These are phyloP conservation scores for Agonum fuliginosum DNA, from an alignment of 2,888 invertebrate species.

Conservation along the genomic window DNA sequence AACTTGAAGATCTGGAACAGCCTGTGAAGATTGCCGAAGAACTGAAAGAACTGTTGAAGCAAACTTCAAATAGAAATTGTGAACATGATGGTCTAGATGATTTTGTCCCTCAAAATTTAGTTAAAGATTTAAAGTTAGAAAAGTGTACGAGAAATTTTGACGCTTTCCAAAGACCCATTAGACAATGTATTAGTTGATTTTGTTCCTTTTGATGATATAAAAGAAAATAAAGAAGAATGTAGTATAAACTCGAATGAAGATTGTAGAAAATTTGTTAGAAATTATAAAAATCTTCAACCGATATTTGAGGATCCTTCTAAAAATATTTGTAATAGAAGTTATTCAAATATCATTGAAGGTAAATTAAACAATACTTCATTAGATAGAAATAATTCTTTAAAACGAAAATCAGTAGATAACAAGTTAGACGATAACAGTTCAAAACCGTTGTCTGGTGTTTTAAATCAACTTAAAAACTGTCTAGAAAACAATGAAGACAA, in stretches of 20 bases:
- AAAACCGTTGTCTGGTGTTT: not conserved
- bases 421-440: not conserved
- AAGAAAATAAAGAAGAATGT: not conserved
- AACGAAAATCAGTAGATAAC: not conserved
- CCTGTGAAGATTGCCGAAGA: conserved; percentile 69
- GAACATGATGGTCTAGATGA: conserved; percentile 6
- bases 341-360: not conserved
- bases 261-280: not conserved
- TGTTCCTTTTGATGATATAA: too few relatives aligned
- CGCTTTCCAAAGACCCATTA: not conserved
- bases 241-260: not conserved
- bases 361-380: conserved; percentile 6
- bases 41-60: conserved; percentile 64
- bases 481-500: conserved; percentile 4
- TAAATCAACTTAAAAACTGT: conserved; percentile 28
- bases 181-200: conserved; percentile 11
- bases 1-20: conserved; percentile 79
- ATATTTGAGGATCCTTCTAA: not conserved
- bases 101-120: not conserved
- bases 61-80: not conserved
- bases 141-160: not conserved
- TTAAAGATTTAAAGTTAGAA: not conserved
- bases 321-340: not conserved
- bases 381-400: too few relatives aligned
- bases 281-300: not conserved